These are phyloP conservation scores for Drosophila affinis DNA, from an alignment of 2,888 invertebrate genomes.

Conservation along the genomic window DNA sequence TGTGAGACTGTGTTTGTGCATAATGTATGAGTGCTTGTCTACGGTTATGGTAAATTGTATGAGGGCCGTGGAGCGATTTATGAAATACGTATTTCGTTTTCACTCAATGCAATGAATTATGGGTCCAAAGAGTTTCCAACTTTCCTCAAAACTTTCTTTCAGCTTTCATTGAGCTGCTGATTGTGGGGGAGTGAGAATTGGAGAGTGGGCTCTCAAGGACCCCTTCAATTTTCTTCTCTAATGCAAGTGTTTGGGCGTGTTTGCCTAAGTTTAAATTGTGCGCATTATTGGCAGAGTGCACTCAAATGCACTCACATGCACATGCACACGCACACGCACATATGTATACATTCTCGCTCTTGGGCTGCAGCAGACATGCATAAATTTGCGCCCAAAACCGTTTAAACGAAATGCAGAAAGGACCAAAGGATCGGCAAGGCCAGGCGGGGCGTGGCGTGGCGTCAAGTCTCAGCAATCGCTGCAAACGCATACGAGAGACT, in stretches of 20 bases:
- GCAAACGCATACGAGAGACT: conserved; percentile 55
- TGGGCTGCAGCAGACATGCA: conserved; percentile 62
- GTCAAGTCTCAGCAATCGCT: conserved; percentile 62
- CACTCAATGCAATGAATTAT: conserved; percentile 46
- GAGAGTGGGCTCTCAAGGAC: not conserved
- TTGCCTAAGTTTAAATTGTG: conserved; percentile 74
- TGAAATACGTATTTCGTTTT: conserved; percentile 50
- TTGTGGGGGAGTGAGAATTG: not conserved
- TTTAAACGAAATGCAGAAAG: conserved; percentile 49
- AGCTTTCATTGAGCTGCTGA: not conserved
- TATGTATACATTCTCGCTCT: conserved; percentile 5
- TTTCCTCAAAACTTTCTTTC: conserved; percentile 12
- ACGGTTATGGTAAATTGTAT: conserved; percentile 30
- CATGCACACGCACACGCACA: conserved; percentile 12
- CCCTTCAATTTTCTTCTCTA: conserved; percentile 35
- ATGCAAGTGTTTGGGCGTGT: conserved; percentile 48
- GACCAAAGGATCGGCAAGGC: not conserved
- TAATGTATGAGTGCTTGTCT: conserved; percentile 55
- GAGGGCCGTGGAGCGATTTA: conserved; percentile 39
- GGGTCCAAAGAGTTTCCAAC: conserved; percentile 38
- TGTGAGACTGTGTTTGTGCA: conserved; percentile 37
- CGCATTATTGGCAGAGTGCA: conserved; percentile 79
- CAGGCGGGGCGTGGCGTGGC: conserved; percentile 18
- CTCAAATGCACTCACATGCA: conserved; percentile 53
- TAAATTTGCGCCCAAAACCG: conserved; percentile 68